phyloP scores from a whole-genome alignment of 2,113 vertebrate species.

The Canis aureus region DNA sequence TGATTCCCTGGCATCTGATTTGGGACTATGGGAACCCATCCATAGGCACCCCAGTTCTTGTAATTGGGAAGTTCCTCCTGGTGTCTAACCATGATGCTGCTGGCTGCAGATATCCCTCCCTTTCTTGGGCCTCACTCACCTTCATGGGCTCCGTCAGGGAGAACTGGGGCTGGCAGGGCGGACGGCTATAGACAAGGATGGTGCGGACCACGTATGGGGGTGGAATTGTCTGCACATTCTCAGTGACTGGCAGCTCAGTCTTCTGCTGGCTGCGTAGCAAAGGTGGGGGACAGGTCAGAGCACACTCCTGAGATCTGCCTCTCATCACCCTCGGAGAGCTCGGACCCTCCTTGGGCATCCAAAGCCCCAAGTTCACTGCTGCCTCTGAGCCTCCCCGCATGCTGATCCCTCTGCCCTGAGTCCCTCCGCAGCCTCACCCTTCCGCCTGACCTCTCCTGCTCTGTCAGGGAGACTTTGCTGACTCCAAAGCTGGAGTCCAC shows the following conservation, averaged over 20 bases:
- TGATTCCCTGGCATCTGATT: neutral
- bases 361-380: neutral
- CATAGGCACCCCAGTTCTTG: neutral
- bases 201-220: conserved; percentile 95
- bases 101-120: neutral
- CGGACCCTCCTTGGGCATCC: neutral
- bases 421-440: neutral
- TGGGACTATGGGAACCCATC: neutral
- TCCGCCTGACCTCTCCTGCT: neutral
- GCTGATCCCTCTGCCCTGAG: neutral
- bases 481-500: neutral
- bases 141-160: conserved; percentile 92
- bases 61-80: neutral
- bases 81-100: neutral
- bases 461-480: neutral
- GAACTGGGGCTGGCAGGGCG: conserved; percentile 92
- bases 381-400: neutral
- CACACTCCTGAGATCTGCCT: no score
- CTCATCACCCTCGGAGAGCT: neutral
- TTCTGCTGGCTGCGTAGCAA: conserved; percentile 91
- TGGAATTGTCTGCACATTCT: conserved; percentile 95
- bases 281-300: neutral
- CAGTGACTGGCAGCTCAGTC: conserved; percentile 94
- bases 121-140: conserved; percentile 83
- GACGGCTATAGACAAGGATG: conserved; percentile 94